These are phyloP conservation scores for Contarinia nasturtii DNA, from an alignment of 1,140 invertebrate genomes.

Conservation along the genomic window DNA sequence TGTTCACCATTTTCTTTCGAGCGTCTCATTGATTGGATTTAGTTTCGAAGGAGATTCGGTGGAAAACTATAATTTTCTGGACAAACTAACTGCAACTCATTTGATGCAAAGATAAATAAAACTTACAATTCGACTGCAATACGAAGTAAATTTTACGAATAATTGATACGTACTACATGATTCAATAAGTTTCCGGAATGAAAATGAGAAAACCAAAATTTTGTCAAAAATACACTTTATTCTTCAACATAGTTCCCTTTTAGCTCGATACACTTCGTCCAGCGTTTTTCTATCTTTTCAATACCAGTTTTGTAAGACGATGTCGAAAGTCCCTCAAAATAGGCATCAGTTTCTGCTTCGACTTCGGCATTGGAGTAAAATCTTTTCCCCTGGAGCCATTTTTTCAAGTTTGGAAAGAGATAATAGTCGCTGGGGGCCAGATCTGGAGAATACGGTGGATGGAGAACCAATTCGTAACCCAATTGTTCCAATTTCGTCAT, in stretches of 20 bases:
- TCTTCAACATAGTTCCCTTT: constrained; percentile 8
- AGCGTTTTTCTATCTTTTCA: constrained; percentile 20
- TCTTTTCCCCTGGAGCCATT: constrained; percentile 11
- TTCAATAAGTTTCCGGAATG: too few species aligned
- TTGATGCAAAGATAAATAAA: too few species aligned
- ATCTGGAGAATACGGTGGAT: constrained; percentile 26
- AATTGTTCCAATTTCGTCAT: constrained; percentile 6
- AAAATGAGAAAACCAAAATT: too few species aligned
- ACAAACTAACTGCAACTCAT: too few species aligned
- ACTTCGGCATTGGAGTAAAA: constrained; percentile 14
- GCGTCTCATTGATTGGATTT: too few species aligned
- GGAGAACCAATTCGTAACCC: constrained; percentile 22
- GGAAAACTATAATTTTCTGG: too few species aligned
- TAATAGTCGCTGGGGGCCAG: constrained; percentile 17
- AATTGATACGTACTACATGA: too few species aligned
- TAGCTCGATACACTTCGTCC: constrained; percentile 19
- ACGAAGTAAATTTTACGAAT: too few species aligned
- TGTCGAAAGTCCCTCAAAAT: constrained; percentile 10
- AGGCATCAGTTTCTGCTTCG: constrained; percentile 6
- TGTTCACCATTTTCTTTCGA: too few species aligned
- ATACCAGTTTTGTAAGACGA: constrained; percentile 18
- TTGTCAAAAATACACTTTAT: background rate
- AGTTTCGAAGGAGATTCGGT: too few species aligned
- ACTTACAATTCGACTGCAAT: too few species aligned
- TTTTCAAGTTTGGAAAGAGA: constrained; percentile 11